Evolutionary conservation across 2,888 invertebrate species (phyloP).

Genomic region (Hypercompe scribonia): DNA sequence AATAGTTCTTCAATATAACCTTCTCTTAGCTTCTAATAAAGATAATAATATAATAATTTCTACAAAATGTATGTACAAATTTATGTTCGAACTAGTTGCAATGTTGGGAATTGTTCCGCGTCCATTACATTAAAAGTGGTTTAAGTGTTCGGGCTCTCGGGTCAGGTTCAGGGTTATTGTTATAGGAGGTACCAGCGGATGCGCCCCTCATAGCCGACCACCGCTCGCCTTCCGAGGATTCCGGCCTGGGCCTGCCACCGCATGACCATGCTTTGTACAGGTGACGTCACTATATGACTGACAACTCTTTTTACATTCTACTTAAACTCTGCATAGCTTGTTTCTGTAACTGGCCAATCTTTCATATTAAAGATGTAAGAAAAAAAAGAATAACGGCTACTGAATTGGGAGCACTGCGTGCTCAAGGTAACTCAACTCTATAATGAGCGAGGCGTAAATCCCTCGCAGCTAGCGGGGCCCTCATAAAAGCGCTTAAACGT

Average conservation of each 20-base stretch:
- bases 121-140: conserved; percentile 40
- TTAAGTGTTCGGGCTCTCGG: conserved; percentile 58
- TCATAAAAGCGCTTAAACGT: conserved; percentile 69
- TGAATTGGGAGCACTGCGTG: conserved; percentile 33
- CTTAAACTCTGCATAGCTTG: conserved; percentile 22
- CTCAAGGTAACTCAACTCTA: conserved; percentile 42
- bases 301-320: conserved; percentile 49
- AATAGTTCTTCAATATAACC: conserved; percentile 31
- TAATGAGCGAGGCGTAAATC: conserved; percentile 72
- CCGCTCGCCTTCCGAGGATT: conserved; percentile 97
- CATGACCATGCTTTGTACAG: conserved; percentile 89
- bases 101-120: conserved; percentile 34
- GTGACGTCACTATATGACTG: conserved; percentile 77
- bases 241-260: conserved; percentile 95
- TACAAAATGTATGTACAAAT: background rate
- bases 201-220: conserved; percentile 89
- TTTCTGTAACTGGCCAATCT: conserved; percentile 15
- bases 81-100: conserved; percentile 10
- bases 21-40: conserved; percentile 21
- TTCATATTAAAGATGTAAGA: background rate
- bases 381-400: conserved; percentile 15
- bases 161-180: conserved; percentile 86
- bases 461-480: conserved; percentile 61
- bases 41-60: background rate
- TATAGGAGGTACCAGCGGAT: conserved; percentile 85